Conservation (phyloP, 2,888 invertebrate genomes). For the Pristionchus exspectatus region DNA sequence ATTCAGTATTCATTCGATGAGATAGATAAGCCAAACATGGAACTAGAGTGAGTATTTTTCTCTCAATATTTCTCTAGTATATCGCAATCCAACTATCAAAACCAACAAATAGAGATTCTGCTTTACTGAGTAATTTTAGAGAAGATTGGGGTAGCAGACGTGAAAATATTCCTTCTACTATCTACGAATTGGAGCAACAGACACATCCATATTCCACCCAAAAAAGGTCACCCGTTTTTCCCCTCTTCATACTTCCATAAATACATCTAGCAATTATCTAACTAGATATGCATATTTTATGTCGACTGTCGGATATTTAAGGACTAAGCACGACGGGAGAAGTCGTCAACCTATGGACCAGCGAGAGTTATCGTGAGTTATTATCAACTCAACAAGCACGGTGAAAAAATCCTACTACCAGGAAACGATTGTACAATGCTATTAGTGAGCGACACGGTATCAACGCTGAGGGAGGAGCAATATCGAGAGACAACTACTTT, state of each 20-base stretch:
- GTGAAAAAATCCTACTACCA: neutral
- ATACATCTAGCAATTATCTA: no score
- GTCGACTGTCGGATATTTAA: no score
- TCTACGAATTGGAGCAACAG: neutral
- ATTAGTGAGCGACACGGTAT: neutral
- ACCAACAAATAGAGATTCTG: no score
- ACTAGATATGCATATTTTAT: no score
- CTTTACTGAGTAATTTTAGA: neutral
- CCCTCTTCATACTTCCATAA: no score
- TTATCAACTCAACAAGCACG: no score
- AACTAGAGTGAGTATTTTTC: neutral
- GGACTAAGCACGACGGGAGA: no score
- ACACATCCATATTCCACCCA: no score
- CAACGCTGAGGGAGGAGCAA: neutral
- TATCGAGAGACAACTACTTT: constrained; percentile 1
- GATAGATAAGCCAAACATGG: neutral
- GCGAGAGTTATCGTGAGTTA: no score
- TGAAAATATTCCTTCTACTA: neutral
- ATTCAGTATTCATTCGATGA: neutral
- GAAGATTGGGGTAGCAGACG: neutral
- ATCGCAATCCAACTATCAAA: no score
- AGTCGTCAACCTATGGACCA: no score
- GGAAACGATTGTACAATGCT: neutral
- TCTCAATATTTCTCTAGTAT: neutral
- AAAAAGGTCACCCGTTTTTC: neutral